A percentile compares a stretch with the other conserved stretches of the same genome.
These are phyloP conservation scores for Larimichthys polyactis DNA, from an alignment of 2,113 vertebrate species.

Conservation along the genomic window DNA sequence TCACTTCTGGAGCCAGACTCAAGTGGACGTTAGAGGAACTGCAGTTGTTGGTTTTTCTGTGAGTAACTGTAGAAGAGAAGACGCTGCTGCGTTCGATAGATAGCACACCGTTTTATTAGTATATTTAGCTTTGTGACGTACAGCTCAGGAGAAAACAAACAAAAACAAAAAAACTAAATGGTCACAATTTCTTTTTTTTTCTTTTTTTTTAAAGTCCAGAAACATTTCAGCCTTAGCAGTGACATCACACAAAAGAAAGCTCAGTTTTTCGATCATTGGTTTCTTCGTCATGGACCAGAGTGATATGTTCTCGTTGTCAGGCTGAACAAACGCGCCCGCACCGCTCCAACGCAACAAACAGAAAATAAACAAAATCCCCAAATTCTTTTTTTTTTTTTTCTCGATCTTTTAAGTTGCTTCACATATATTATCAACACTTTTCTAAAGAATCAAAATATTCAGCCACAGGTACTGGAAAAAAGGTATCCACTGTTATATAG, in stretches of 20 bases:
- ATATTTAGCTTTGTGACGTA: slow-evolving; percentile 99
- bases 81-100: slow-evolving; percentile 84
- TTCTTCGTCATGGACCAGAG: slow-evolving; percentile 82
- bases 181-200: slow-evolving; percentile 85
- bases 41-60: too few relatives aligned
- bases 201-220: too few relatives aligned
- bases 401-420: slow-evolving; percentile 85
- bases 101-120: slow-evolving; percentile 97
- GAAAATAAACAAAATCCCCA: slow-evolving; percentile 67
- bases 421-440: slow-evolving; percentile 92
- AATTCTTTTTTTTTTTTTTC: slow-evolving; percentile 67
- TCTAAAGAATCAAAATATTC: slow-evolving; percentile 95
- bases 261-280: slow-evolving; percentile 91
- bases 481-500: slow-evolving; percentile 89
- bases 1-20: too few relatives aligned
- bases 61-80: neutral
- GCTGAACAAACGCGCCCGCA: slow-evolving; percentile 86
- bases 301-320: slow-evolving; percentile 88
- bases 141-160: slow-evolving; percentile 90
- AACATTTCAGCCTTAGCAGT: slow-evolving; percentile 93
- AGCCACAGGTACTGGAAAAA: slow-evolving; percentile 95
- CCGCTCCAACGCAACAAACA: slow-evolving; percentile 88
- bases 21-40: too few relatives aligned
- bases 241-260: slow-evolving; percentile 91
- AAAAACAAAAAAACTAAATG: slow-evolving; percentile 50